Base-by-base conservation (phyloP, 64 coral and sea anemone genomes). In the Pocillopora damicornis region DNA sequence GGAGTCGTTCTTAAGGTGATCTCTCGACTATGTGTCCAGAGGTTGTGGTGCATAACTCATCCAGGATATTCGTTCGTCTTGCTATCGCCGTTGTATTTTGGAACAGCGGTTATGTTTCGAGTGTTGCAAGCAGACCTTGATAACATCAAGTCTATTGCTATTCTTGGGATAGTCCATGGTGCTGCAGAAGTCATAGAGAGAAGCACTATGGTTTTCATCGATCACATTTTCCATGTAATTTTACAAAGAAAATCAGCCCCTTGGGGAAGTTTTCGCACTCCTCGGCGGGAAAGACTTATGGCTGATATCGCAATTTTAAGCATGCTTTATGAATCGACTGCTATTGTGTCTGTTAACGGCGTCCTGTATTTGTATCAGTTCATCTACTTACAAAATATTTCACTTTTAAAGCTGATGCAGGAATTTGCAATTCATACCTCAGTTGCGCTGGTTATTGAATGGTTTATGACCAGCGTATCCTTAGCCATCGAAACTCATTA, bases 131-230 rank as follows among this genome's bases (percentile, higher is more conserved):
- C 75, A 17, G 75, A 77, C 2, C 37, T 77, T 22, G 75, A 22
- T 0, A 77, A 20, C 13, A n/a, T 77, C 9, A 37, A 77, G 20
- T 56, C 42, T 20, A 58, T 57, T 18, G 75, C 45, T 9, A 51
- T 77, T 77, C 75, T 77, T 77, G 75, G 75, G 17, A 57, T 57
- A 77, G 22, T 77, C 57, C 75, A 77, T 16, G 75, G 75, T 15
- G 75, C 75, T 51, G 75, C 75, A 58, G 75, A 77, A 77, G 75
- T 73, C 69, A 73, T 57, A 35, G 73, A 75, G 15, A 26, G 30
- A 30, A 30, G 30, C 30, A 30, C 30, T 0, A 0, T 30, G 0
- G 30, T 30, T 5, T 63, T 63, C 0, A 63, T 12, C 4, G 17
- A 63, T 15, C 61, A 63, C 15, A 68, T 23, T 68, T 68, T 17